Percentiles rank a stretch among this genome's conserved stretches.
These are phyloP conservation scores for Rhyzopertha dominica DNA, from an alignment of 1,140 invertebrate species.

Conservation along the genomic window DNA sequence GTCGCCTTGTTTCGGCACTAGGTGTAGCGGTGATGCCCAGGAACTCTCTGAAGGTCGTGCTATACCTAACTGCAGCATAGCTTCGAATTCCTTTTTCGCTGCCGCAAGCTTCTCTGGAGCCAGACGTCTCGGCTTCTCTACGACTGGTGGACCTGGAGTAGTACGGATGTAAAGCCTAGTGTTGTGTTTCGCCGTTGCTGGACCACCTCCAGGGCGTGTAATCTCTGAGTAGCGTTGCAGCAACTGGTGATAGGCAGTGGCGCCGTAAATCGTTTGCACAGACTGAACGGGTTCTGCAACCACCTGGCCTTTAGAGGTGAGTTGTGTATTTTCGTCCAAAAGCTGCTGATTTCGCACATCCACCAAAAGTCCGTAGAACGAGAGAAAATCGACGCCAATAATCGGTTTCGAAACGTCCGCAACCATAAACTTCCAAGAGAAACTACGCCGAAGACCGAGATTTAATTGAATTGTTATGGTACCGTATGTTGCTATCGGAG, in stretches of 20 bases:
- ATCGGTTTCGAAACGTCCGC: constrained; percentile 1
- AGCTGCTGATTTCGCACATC: too few species aligned
- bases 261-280: too few species aligned
- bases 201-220: constrained; percentile 23
- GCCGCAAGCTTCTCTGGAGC: constrained; percentile 29
- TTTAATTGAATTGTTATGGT: background rate
- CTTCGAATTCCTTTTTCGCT: constrained; percentile 31
- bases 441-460: background rate
- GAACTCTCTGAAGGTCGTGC: constrained; percentile 25
- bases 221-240: constrained; percentile 31
- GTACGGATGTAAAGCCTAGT: constrained; percentile 23
- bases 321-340: too few species aligned
- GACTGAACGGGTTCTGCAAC: too few species aligned
- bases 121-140: constrained; percentile 33
- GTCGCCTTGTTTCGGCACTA: constrained; percentile 45
- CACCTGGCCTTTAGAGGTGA: too few species aligned
- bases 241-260: too few species aligned
- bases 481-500: too few species aligned
- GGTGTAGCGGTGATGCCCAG: constrained; percentile 47
- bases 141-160: constrained; percentile 34
- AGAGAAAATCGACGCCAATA: too few species aligned
- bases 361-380: too few species aligned
- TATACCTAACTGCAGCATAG: constrained; percentile 27
- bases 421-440: constrained; percentile 1
- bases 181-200: constrained; percentile 2